A percentile compares a stretch with the other conserved stretches of the same genome.
These are phyloP conservation scores for Brachylomia viminalis DNA, from an alignment of 2,888 invertebrate species.

Conservation along the genomic window DNA sequence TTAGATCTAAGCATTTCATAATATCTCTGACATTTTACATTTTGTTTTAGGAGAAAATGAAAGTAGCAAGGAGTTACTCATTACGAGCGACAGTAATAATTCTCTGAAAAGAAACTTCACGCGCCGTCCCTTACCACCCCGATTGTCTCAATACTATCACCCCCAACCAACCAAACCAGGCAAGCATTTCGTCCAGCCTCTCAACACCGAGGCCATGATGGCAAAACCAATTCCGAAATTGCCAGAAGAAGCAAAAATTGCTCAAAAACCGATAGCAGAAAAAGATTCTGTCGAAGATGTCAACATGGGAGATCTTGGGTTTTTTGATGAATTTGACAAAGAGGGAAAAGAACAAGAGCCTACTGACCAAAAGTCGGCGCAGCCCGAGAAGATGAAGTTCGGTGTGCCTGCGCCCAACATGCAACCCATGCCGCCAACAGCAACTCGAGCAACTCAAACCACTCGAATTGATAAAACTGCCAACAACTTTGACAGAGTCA, in stretches of 20 bases:
- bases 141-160: slow-evolving; percentile 80
- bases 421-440: neutral
- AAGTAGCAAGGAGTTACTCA: slow-evolving; percentile 91
- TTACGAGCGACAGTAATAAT: slow-evolving; percentile 90
- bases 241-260: slow-evolving; percentile 46
- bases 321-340: slow-evolving; percentile 74
- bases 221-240: slow-evolving; percentile 34
- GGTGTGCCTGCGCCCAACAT: slow-evolving; percentile 41
- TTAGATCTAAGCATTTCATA: neutral
- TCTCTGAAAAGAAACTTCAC: slow-evolving; percentile 82
- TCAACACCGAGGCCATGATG: slow-evolving; percentile 26
- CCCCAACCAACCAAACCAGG: slow-evolving; percentile 30
- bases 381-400: neutral
- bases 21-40: neutral
- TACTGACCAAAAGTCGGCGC: neutral
- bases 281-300: slow-evolving; percentile 73
- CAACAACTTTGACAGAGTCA: slow-evolving; percentile 80
- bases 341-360: slow-evolving; percentile 39
- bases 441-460: slow-evolving; percentile 36
- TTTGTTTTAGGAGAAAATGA: slow-evolving; percentile 87
- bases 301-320: slow-evolving; percentile 76
- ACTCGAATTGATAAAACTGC: slow-evolving; percentile 76
- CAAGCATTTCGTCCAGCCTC: slow-evolving; percentile 33
- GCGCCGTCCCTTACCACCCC: slow-evolving; percentile 80
- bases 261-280: slow-evolving; percentile 49